Evolutionary conservation across 2,888 invertebrate genomes (phyloP).

Genomic region (Dryocosmus kuriphilus): DNA sequence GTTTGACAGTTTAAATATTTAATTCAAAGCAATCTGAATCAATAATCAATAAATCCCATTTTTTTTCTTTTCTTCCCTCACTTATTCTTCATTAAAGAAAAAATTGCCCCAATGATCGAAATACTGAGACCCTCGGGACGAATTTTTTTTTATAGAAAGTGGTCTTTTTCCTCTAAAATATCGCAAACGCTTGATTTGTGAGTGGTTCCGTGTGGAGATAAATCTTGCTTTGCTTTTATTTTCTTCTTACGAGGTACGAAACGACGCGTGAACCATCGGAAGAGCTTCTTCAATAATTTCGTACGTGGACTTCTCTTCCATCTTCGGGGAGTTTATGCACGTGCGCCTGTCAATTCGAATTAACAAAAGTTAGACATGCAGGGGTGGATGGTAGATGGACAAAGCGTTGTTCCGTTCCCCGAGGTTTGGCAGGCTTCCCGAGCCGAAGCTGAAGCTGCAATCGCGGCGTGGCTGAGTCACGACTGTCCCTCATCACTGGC

Average conservation of each 20-base stretch:
- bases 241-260: slow-evolving; percentile 32
- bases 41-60: neutral
- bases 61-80: neutral
- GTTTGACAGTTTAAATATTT: neutral
- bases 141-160: neutral
- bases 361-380: slow-evolving; percentile 29
- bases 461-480: slow-evolving; percentile 46
- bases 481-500: slow-evolving; percentile 11
- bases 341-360: slow-evolving; percentile 42
- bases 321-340: slow-evolving; percentile 30
- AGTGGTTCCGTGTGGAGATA: slow-evolving; percentile 15
- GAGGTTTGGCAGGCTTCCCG: slow-evolving; percentile 22
- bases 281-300: slow-evolving; percentile 42
- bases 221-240: slow-evolving; percentile 38
- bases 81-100: slow-evolving; percentile 1
- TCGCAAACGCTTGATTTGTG: slow-evolving; percentile 30
- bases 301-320: neutral
- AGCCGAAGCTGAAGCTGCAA: slow-evolving; percentile 24
- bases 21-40: neutral
- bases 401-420: slow-evolving; percentile 23
- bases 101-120: neutral
- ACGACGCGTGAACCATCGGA: slow-evolving; percentile 33
- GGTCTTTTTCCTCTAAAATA: neutral
- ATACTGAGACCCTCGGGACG: neutral
- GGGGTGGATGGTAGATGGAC: slow-evolving; percentile 29